A percentile compares a stretch with the other conserved stretches of the same genome.
Conservation (phyloP, 2,113 vertebrate genomes). For the Myrmecophaga tridactyla region DNA sequence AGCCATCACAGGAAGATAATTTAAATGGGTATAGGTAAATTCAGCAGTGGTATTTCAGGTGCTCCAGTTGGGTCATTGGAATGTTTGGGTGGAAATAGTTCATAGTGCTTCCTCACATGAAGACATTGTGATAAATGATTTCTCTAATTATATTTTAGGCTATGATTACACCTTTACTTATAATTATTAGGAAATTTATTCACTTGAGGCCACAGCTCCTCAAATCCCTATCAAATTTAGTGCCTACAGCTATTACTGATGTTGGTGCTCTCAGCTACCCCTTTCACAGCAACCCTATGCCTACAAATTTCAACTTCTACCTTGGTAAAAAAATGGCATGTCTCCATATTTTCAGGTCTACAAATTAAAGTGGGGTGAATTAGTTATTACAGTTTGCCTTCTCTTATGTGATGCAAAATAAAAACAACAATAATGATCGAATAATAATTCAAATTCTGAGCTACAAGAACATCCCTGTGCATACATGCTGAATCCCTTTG, state of each 20-base stretch:
- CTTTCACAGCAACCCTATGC: not conserved
- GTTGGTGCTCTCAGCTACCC: not conserved
- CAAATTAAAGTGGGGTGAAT: fast-evolving
- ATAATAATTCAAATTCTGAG: not conserved
- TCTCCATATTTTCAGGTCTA: not conserved
- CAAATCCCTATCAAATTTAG: not conserved
- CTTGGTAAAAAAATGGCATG: not conserved
- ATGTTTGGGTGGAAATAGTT: not conserved
- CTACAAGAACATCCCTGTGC: fast-evolving
- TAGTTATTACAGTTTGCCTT: not conserved
- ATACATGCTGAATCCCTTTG: not conserved
- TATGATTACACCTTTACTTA: not conserved
- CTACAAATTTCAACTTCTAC: fast-evolving
- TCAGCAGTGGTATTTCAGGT: not conserved
- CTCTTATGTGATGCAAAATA: not conserved
- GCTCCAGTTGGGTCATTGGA: not conserved
- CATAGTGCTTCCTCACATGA: not conserved
- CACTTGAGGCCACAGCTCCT: not conserved
- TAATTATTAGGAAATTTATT: not conserved
- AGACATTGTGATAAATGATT: not conserved
- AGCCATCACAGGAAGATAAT: not conserved
- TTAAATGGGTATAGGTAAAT: not conserved
- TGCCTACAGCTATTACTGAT: fast-evolving
- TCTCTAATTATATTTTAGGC: not conserved
- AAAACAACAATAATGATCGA: not conserved